These are phyloP conservation scores for Nemoura dubitans DNA, from an alignment of 2,888 invertebrate genomes.

Conservation along the genomic window DNA sequence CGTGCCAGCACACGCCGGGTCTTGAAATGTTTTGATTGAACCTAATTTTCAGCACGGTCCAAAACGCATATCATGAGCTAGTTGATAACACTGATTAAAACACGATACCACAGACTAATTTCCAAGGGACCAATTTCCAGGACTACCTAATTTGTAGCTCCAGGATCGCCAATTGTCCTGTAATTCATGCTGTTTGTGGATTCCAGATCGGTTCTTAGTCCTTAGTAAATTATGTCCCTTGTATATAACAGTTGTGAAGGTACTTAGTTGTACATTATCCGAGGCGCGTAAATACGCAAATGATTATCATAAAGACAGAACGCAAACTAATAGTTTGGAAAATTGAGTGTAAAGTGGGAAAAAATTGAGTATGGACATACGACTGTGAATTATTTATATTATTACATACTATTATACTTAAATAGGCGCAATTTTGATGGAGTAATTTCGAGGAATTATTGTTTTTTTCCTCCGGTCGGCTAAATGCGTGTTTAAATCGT, in stretches of 20 bases:
- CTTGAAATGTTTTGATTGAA: too few species aligned
- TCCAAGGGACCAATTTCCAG: too few species aligned
- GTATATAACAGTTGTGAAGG: neutral
- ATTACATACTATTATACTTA: neutral
- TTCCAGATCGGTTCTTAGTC: neutral
- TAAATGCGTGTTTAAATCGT: neutral
- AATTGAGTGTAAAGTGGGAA: neutral
- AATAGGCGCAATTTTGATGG: slow-evolving; percentile 12
- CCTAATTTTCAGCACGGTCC: too few species aligned
- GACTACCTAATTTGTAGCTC: neutral
- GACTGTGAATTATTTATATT: slow-evolving; percentile 8
- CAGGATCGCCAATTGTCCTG: neutral
- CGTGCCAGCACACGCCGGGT: too few species aligned
- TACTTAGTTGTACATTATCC: too few species aligned
- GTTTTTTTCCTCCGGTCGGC: neutral
- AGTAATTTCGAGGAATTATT: neutral
- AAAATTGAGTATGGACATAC: neutral
- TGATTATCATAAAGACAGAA: neutral
- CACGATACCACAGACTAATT: neutral
- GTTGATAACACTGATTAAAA: neutral
- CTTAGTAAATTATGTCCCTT: neutral
- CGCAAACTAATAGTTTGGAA: neutral
- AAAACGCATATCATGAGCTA: too few species aligned
- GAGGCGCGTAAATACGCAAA: neutral
- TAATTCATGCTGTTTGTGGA: neutral